Percentiles rank a stretch among this genome's conserved stretches.
Conservation (phyloP, 37 sponge, comb jelly and placozoan species). For the Aphrocallistes beatrix region DNA sequence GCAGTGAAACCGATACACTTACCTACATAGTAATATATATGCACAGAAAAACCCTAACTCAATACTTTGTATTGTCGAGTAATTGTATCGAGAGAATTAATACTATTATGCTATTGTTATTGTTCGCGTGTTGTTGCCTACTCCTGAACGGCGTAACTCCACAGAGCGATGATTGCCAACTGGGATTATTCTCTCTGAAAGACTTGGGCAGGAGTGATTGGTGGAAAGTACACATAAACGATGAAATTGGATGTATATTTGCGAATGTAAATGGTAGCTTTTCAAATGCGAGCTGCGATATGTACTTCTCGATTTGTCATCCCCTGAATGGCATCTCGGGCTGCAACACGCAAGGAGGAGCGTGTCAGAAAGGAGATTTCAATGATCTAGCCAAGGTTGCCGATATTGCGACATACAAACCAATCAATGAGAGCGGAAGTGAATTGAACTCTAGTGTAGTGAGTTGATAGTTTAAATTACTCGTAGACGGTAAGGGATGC, state of each 20-base stretch:
- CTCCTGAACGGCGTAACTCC: not conserved
- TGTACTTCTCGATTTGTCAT: not conserved
- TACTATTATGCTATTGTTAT: no score
- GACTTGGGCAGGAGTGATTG: not conserved
- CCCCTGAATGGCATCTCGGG: not conserved
- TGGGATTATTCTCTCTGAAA: not conserved
- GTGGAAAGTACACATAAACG: not conserved
- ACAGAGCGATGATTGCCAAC: not conserved
- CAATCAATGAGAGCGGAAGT: not conserved
- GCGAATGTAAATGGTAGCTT: not conserved
- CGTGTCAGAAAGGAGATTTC: not conserved
- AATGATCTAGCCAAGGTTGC: not conserved
- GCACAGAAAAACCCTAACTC: not conserved
- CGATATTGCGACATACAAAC: not conserved
- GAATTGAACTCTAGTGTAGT: no score
- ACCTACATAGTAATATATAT: no score
- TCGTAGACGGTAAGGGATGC: no score
- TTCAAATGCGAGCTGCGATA: not conserved
- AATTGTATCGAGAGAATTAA: no score
- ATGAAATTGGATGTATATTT: not conserved
- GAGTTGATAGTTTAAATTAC: no score
- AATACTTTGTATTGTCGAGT: no score
- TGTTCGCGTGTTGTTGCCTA: not conserved
- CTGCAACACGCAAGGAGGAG: not conserved
- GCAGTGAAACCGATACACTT: no score